Conservation (phyloP, 2,113 vertebrate species). For the Collichthys lucidus region DNA sequence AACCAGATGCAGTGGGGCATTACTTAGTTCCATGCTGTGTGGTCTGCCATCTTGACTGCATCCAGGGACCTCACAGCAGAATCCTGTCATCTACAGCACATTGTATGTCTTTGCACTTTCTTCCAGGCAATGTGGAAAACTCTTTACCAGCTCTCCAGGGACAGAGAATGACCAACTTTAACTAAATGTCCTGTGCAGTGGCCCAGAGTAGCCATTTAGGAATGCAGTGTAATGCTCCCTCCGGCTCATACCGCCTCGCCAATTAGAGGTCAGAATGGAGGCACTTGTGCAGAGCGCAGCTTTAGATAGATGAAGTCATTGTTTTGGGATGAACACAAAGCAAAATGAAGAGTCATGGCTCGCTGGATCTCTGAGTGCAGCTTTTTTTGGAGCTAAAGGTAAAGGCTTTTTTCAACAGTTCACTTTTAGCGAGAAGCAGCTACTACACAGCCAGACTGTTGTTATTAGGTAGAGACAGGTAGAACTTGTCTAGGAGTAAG, state of each 20-base stretch:
- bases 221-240: slow-evolving; percentile 67
- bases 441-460: background rate
- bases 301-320: slow-evolving; percentile 72
- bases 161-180: slow-evolving; percentile 74
- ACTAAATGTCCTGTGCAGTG: slow-evolving; percentile 74
- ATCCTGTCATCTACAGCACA: slow-evolving; percentile 71
- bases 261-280: slow-evolving; percentile 77
- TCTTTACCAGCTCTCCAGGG: slow-evolving; percentile 67
- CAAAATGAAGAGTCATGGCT: slow-evolving; percentile 50
- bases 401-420: slow-evolving; percentile 17
- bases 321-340: slow-evolving; percentile 55
- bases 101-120: slow-evolving; percentile 70
- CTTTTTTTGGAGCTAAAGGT: slow-evolving; percentile 37
- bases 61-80: slow-evolving; percentile 69
- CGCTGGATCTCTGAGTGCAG: slow-evolving; percentile 27
- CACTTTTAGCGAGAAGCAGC: background rate
- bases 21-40: slow-evolving; percentile 72
- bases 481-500: background rate
- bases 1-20: slow-evolving; percentile 76
- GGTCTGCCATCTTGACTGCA: slow-evolving; percentile 55
- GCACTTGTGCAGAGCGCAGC: slow-evolving; percentile 37
- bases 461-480: background rate
- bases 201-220: slow-evolving; percentile 74
- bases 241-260: slow-evolving; percentile 54
- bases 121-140: slow-evolving; percentile 61